phyloP scores from a whole-genome alignment of 2,888 invertebrate genomes.

The Tipula vernalis region DNA sequence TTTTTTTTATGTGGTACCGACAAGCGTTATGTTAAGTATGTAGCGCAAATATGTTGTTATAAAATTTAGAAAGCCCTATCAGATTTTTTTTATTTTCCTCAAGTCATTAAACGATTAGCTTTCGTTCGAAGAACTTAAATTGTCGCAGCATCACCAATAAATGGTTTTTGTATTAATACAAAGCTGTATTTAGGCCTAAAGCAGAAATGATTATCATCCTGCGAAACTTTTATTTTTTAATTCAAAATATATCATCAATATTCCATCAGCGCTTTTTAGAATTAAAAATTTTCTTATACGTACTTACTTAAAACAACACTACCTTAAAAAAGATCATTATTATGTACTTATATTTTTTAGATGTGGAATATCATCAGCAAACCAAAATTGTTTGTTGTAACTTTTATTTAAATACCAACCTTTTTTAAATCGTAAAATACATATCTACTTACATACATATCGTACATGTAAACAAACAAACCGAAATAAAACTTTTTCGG shows the following conservation, averaged over 20 bases:
- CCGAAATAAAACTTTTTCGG: not conserved
- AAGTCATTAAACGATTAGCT: not conserved
- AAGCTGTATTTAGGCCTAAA: not conserved
- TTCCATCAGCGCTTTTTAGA: not conserved
- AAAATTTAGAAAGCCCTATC: not conserved
- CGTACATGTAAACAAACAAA: not conserved
- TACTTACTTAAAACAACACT: not conserved
- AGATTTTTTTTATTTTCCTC: not conserved
- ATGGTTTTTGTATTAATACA: not conserved
- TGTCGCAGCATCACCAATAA: not conserved
- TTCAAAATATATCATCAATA: not conserved
- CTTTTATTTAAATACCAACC: not conserved
- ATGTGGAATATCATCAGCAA: not conserved
- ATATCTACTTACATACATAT: not conserved
- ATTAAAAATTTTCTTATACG: not conserved
- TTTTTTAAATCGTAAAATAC: not conserved
- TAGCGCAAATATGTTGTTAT: not conserved
- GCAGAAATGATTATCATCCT: not conserved
- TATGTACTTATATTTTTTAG: not conserved
- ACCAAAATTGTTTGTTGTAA: not conserved
- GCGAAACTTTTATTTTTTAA: not conserved
- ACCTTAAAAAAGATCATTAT: not conserved
- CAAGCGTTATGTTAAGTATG: not conserved
- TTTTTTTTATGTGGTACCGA: not conserved
- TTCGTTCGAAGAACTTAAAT: not conserved